Percentiles rank a stretch among this genome's conserved stretches.
Evolutionary conservation across 2,797 vertebrate species (phyloP).

Genomic region (Urophycis tenuis): DNA sequence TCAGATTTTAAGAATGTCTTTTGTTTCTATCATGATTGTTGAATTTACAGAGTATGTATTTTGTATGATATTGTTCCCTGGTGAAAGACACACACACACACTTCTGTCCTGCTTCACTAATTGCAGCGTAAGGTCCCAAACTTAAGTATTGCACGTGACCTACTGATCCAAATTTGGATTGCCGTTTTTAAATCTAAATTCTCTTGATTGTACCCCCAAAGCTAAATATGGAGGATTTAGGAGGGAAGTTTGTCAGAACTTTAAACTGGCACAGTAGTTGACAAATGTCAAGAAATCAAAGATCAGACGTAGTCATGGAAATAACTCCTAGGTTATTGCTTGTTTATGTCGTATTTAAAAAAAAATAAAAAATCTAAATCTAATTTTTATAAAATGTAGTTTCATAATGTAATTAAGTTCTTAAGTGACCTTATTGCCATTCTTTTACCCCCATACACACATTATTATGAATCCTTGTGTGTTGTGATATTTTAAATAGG

Average conservation of each 20-base stretch:
- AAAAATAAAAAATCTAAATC: constrained; percentile 48
- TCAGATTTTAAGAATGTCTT: constrained; percentile 54
- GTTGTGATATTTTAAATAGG: constrained; percentile 49
- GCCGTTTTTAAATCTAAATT: constrained; percentile 41
- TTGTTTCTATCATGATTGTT: constrained; percentile 56
- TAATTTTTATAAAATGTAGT: constrained; percentile 50
- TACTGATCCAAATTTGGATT: constrained; percentile 45
- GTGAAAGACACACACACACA: constrained; percentile 52
- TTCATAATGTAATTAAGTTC: constrained; percentile 65
- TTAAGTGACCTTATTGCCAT: constrained; percentile 71
- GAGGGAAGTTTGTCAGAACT: constrained; percentile 60
- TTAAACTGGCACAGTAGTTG: constrained; percentile 58
- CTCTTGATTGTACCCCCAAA: constrained; percentile 57
- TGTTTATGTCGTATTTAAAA: constrained; percentile 63
- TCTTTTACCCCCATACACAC: constrained; percentile 49
- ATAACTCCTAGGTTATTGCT: constrained; percentile 43
- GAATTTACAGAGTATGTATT: constrained; percentile 40
- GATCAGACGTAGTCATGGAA: constrained; percentile 38
- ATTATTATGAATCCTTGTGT: constrained; percentile 44
- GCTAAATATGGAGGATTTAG: constrained; percentile 55
- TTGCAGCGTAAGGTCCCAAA: constrained; percentile 18
- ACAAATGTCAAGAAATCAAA: constrained; percentile 52
- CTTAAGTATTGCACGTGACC: constrained; percentile 34
- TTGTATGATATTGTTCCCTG: constrained; percentile 47
- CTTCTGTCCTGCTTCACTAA: constrained; percentile 18